These are phyloP conservation scores for Gallinago stenura DNA, from an alignment of 2,797 vertebrate species.

Conservation along the genomic window DNA sequence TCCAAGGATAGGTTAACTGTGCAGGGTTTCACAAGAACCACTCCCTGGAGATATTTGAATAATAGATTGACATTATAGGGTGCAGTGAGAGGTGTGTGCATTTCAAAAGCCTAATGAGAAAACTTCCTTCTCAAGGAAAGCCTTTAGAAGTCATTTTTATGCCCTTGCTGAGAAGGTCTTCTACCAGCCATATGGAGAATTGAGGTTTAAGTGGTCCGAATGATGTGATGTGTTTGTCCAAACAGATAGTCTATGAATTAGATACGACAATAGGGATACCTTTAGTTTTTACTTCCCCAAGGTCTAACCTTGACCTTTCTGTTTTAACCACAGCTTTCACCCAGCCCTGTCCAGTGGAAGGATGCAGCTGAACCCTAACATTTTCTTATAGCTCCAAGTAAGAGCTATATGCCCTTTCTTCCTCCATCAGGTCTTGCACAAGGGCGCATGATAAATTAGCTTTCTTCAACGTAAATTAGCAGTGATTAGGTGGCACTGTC, in stretches of 20 bases:
- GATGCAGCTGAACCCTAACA: not conserved
- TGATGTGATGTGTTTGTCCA: not conserved
- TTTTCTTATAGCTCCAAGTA: not conserved
- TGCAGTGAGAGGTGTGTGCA: conserved; percentile 5
- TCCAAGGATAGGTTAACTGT: conserved; percentile 31
- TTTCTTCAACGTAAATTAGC: not conserved
- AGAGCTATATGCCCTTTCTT: not conserved
- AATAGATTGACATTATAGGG: conserved; percentile 30
- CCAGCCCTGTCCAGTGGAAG: not conserved
- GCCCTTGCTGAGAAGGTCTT: not conserved
- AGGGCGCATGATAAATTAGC: not conserved
- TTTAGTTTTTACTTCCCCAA: not conserved
- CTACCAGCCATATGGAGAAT: not conserved
- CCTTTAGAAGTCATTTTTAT: not conserved
- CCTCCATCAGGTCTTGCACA: not conserved
- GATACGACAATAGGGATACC: not conserved
- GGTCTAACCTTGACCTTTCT: not conserved
- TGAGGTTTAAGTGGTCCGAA: not conserved
- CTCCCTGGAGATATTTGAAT: conserved; percentile 49
- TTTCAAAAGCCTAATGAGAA: conserved; percentile 6
- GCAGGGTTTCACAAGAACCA: conserved; percentile 45
- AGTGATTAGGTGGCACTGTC: not conserved
- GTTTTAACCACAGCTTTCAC: not conserved
- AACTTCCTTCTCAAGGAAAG: not conserved
- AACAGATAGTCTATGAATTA: not conserved